Conservation (phyloP, 2,888 invertebrate genomes). For the Cinara cedri region DNA sequence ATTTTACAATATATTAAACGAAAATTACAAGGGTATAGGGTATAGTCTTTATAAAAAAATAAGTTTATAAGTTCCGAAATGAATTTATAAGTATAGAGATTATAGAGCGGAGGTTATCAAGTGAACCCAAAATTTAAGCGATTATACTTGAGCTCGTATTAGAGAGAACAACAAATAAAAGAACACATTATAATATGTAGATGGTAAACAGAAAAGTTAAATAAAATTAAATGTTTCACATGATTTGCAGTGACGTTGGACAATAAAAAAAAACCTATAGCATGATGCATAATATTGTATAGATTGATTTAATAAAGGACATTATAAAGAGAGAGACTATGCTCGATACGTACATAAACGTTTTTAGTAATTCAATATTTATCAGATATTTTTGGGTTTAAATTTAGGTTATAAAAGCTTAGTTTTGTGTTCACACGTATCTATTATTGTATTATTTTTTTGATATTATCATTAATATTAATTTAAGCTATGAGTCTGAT, state of each 20-base stretch:
- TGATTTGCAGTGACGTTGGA: not conserved
- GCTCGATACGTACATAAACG: not conserved
- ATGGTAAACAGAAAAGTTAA: not conserved
- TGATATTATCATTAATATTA: no score
- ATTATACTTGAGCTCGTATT: not conserved
- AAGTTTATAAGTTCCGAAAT: not conserved
- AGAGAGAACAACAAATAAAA: not conserved
- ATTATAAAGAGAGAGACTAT: conserved; percentile 2
- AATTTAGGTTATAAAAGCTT: no score
- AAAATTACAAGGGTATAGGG: not conserved
- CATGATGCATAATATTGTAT: not conserved
- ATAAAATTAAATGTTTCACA: not conserved
- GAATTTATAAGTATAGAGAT: not conserved
- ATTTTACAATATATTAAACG: not conserved
- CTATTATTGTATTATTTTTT: no score
- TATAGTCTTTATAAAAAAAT: not conserved
- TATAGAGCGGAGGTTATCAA: not conserved
- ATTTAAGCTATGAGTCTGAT: no score
- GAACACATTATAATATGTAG: not conserved
- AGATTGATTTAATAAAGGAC: not conserved
- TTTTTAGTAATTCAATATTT: no score
- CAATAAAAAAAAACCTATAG: not conserved
- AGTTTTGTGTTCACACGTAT: no score
- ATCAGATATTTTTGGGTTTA: no score
- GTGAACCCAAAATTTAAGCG: not conserved